Evolutionary conservation across 1,140 invertebrate genomes (phyloP), one percentile per base, ranked within the genome.

Genomic region (Wasmannia auropunctata): DNA sequence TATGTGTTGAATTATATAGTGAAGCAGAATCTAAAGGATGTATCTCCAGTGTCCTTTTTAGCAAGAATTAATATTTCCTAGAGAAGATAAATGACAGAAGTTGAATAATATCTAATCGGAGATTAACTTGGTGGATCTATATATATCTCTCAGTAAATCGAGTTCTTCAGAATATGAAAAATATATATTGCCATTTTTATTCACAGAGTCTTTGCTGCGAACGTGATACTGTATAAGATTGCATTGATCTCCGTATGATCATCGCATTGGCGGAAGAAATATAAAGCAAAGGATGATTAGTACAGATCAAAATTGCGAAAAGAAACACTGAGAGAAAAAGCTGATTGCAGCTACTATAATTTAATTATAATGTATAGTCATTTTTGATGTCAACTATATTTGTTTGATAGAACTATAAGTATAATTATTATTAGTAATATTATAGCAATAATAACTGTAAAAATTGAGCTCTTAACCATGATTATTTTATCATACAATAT

Each of bases 161-260:
- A 67, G 10, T 37, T 37, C 10, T 81, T 40, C 25, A 10, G 63
- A 72, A 43, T 56, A 46, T 46, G 16, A 6, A 83, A 58, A 72
- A 72, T 83, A 83, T 83, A 83, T n/a, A 1, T 34, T 51, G 43
- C 14, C 22, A 40, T 56, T 80, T 11, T 25, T 40, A 54, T 2
- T 8, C 34, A 28, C 46, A 70, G 28, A 72, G 49, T 2, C 16
- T 69, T 69, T 69, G 22, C 31, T 16, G 19, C 28, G 6, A 56
- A 56, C 11, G n/a, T 22, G 6, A 43, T 22, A 34, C 19, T 3
- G 10, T 72, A 56, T 54, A 70, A 70, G 3, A 8, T 49, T 56
- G n/a, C 49, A 81, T 43, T 81, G 51, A 43, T 70, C 14, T 34
- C 8, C 25, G 22, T 10, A 40, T 25, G 58, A 77, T 49, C 2